phyloP scores from a whole-genome alignment of 2,113 vertebrate genomes.

The Plecotus auritus region DNA sequence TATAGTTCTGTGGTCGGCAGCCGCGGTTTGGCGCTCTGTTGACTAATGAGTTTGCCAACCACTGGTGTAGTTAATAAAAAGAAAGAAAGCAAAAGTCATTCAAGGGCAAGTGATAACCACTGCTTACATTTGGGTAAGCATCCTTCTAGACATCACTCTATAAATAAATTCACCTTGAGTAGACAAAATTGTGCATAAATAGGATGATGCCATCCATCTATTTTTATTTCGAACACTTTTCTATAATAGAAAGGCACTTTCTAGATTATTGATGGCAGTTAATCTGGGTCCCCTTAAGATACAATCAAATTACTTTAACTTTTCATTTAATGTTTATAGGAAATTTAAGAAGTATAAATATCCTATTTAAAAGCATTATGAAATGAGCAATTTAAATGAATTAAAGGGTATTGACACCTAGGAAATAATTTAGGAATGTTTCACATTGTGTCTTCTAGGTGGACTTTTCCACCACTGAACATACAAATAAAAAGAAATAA shows the following conservation, averaged over 20 bases:
- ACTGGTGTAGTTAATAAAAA: neutral
- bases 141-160: neutral
- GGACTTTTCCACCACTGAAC: neutral
- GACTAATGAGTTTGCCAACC: too few species aligned
- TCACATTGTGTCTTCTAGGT: neutral
- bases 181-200: neutral
- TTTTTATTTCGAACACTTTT: conserved; percentile 23
- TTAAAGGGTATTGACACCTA: conserved; percentile 29
- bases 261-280: neutral
- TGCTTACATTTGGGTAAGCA: neutral
- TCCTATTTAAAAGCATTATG: neutral
- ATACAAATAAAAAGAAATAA: conserved; percentile 26
- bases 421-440: neutral
- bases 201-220: neutral
- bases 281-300: neutral
- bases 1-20: neutral
- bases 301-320: conserved; percentile 20
- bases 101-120: neutral
- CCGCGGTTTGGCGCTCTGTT: too few species aligned
- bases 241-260: conserved; percentile 14
- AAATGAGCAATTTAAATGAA: conserved; percentile 34
- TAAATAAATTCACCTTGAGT: neutral
- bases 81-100: neutral
- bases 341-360: conserved; percentile 37
- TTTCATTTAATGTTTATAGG: conserved; percentile 29